Base-by-base conservation (phyloP, 2,888 invertebrate species). In the Drosophila limbata region DNA sequence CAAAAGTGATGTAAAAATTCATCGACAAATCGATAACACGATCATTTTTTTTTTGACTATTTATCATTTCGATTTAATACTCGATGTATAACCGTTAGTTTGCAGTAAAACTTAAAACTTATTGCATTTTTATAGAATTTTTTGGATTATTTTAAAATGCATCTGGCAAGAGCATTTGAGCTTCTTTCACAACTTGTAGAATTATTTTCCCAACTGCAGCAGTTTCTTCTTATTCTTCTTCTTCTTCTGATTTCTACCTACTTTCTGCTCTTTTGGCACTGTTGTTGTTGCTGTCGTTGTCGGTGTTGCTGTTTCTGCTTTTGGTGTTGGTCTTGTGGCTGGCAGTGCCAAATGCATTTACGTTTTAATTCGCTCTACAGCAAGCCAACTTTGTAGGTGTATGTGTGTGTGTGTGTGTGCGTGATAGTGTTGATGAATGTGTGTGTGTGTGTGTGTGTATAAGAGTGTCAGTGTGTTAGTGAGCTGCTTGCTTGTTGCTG, bases 291-390 rank as follows among this genome's bases (percentile, higher is more conserved):
- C 51, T 45, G 25, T 44, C 39, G 45, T 21, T 21, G 44, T 17
- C 2, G 53, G 3, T 33, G 63, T 28, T 68, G 59, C 39, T 53
- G 42, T 45, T 56, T 56, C 35, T 48, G 42, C 17, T 59, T 17
- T 47, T 48, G 52, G 19, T 59, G 48, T 25, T 40, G 42, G 37
- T 53, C 28, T 39, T n/a, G n/a, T 71, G 45, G 76, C 52, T 67
- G 73, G 13, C 52, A 15, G 31, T 77, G 70, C 68, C 70, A 86
- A 86, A 84, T 86, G 79, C 86, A 84, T 86, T 84, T 86, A 84
- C 77, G 77, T 86, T 79, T 77, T 84, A 84, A 84, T 86, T 86
- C 81, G 79, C 66, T 83, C 79, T 79, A 53, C 79, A 73, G 62
- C 62, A 63, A 67, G 64, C 70, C 64, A 55, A 67, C 59, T 69